Evolutionary conservation across 2,888 invertebrate species (phyloP).

Genomic region (Phengaris arion): DNA sequence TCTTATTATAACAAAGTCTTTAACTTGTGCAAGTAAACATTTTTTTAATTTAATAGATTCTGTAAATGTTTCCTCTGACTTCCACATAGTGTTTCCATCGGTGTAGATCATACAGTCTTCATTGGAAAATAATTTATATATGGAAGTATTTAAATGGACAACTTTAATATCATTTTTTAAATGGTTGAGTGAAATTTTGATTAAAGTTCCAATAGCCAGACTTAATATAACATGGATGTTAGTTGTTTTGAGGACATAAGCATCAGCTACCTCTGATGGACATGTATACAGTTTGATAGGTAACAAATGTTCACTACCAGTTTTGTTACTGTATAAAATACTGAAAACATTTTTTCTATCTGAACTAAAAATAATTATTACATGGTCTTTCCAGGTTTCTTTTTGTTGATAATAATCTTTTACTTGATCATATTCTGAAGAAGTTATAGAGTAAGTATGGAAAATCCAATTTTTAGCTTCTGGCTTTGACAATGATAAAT

Average conservation of each 20-base stretch:
- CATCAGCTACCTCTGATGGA: slow-evolving; percentile 56
- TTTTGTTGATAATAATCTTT: slow-evolving; percentile 35
- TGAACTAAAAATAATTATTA: slow-evolving; percentile 43
- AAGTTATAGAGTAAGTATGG: neutral
- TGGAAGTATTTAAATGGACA: slow-evolving; percentile 58
- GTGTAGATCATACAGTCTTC: slow-evolving; percentile 56
- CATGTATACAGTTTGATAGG: slow-evolving; percentile 53
- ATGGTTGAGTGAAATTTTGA: slow-evolving; percentile 48
- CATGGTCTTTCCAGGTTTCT: slow-evolving; percentile 35
- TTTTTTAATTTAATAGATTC: slow-evolving; percentile 49
- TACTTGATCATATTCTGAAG: slow-evolving; percentile 38
- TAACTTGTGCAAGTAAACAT: slow-evolving; percentile 53
- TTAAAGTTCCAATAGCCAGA: slow-evolving; percentile 57
- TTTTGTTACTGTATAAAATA: slow-evolving; percentile 47
- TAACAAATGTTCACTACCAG: slow-evolving; percentile 40
- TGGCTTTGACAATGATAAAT: neutral
- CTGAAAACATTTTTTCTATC: slow-evolving; percentile 52
- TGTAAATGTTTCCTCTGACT: slow-evolving; percentile 49
- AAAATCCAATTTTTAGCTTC: slow-evolving; percentile 12
- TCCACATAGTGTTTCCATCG: slow-evolving; percentile 64
- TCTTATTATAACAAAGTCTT: slow-evolving; percentile 54
- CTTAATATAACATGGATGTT: slow-evolving; percentile 49
- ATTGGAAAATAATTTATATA: slow-evolving; percentile 49
- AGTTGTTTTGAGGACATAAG: slow-evolving; percentile 46
- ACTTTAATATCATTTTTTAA: slow-evolving; percentile 41